A percentile compares a stretch with the other conserved stretches of the same genome.
Conservation (phyloP, 2,113 vertebrate species). For the Peucedramus taeniatus region DNA sequence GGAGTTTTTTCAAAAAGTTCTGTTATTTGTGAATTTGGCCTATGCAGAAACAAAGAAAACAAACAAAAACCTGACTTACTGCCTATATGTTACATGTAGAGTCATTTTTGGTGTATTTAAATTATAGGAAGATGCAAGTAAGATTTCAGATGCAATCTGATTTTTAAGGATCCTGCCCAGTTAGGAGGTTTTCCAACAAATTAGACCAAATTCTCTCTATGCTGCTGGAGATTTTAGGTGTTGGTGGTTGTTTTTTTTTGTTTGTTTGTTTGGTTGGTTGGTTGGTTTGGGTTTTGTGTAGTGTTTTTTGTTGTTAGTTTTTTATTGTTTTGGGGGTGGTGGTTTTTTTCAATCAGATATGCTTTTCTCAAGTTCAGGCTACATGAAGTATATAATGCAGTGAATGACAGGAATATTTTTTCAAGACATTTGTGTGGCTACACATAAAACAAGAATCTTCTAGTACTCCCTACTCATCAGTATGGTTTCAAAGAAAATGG, state of each 20-base stretch:
- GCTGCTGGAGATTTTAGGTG: not conserved
- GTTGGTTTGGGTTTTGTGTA: not conserved
- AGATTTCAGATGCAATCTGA: not conserved
- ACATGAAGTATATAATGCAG: not conserved
- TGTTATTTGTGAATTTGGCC: not conserved
- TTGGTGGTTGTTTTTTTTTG: not conserved
- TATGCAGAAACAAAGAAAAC: not conserved
- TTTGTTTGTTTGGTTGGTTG: not conserved
- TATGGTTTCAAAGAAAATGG: not conserved
- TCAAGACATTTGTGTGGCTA: not conserved
- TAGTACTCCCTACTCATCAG: not conserved
- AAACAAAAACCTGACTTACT: not conserved
- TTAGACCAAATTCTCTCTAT: not conserved
- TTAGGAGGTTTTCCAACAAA: not conserved
- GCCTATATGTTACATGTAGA: rapidly evolving
- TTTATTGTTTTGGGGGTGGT: not conserved
- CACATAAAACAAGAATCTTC: not conserved
- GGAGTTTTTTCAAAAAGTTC: not conserved
- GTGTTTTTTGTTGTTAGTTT: not conserved
- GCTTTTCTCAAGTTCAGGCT: not conserved
- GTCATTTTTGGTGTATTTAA: not conserved
- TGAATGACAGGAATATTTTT: not conserved
- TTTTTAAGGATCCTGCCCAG: not conserved
- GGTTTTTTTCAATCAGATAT: not conserved
- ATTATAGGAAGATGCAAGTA: not conserved